phyloP scores from a whole-genome alignment of 2,797 vertebrate species.

The Smutsia gigantea region DNA sequence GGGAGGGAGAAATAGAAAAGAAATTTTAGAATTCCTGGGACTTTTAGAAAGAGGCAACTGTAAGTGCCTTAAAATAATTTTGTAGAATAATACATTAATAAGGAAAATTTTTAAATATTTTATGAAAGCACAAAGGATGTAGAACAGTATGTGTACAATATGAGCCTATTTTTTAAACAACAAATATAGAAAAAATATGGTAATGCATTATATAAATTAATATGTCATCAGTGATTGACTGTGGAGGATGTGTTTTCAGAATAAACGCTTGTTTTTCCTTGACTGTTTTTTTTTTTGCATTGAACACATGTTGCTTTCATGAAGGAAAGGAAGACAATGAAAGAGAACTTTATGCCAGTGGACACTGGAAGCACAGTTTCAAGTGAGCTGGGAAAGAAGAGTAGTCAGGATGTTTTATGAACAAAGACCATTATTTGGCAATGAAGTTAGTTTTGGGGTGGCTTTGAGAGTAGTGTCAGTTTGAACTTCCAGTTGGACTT shows the following conservation, averaged over 20 bases:
- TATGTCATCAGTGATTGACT: neutral
- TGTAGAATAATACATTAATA: neutral
- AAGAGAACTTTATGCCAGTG: neutral
- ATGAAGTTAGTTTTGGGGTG: neutral
- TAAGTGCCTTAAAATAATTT: conserved; percentile 2
- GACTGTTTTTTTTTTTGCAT: neutral
- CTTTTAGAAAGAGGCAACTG: neutral
- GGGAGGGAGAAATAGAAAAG: neutral
- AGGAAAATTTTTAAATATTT: neutral
- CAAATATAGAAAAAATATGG: neutral
- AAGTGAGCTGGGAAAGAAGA: neutral
- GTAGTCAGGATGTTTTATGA: neutral
- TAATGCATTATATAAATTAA: neutral
- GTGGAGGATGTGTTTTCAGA: neutral
- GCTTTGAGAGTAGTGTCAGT: neutral
- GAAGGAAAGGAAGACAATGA: neutral
- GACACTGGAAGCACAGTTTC: neutral
- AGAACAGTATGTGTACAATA: neutral
- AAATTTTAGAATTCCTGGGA: neutral
- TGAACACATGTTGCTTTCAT: neutral
- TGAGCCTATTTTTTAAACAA: neutral
- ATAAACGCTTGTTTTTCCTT: neutral
- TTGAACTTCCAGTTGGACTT: conserved; percentile 12
- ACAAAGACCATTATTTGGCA: neutral
- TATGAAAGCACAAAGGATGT: neutral